Percentiles rank a stretch among this genome's conserved stretches.
These are phyloP conservation scores for Misgurnus anguillicaudatus DNA, from an alignment of 2,113 vertebrate species.

Conservation along the genomic window DNA sequence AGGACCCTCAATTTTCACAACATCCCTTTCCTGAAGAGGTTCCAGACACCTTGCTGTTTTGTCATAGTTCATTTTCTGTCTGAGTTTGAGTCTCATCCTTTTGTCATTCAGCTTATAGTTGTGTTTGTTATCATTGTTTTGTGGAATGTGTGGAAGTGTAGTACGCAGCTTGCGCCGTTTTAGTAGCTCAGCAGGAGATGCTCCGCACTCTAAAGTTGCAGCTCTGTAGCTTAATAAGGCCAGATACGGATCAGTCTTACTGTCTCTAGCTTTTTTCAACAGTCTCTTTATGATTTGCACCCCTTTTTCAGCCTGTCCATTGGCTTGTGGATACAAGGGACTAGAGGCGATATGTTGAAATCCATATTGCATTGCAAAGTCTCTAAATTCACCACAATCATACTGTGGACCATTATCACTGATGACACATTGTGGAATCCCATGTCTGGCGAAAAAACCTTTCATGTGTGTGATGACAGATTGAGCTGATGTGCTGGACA, in stretches of 20 bases:
- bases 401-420: neutral
- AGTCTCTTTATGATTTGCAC: neutral
- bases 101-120: too few relatives aligned
- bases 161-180: too few relatives aligned
- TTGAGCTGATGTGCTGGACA: neutral
- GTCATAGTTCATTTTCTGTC: too few relatives aligned
- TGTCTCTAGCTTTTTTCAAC: neutral
- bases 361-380: neutral
- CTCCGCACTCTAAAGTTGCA: too few relatives aligned
- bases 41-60: too few relatives aligned
- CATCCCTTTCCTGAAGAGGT: too few relatives aligned
- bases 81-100: too few relatives aligned
- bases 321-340: constrained; percentile 9
- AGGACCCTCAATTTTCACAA: too few relatives aligned
- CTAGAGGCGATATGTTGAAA: constrained; percentile 6
- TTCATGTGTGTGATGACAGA: constrained; percentile 39
- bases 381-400: neutral
- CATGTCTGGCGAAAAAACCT: constrained; percentile 19
- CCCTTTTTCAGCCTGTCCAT: constrained; percentile 15
- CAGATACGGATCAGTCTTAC: neutral
- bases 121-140: too few relatives aligned
- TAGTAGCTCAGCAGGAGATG: too few relatives aligned
- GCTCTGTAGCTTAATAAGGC: neutral
- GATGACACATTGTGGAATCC: neutral
- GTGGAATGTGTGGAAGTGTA: too few relatives aligned